Evolutionary conservation across 2,113 vertebrate species (phyloP), one percentile per base, ranked within the genome.

Genomic region (Natator depressus): DNA sequence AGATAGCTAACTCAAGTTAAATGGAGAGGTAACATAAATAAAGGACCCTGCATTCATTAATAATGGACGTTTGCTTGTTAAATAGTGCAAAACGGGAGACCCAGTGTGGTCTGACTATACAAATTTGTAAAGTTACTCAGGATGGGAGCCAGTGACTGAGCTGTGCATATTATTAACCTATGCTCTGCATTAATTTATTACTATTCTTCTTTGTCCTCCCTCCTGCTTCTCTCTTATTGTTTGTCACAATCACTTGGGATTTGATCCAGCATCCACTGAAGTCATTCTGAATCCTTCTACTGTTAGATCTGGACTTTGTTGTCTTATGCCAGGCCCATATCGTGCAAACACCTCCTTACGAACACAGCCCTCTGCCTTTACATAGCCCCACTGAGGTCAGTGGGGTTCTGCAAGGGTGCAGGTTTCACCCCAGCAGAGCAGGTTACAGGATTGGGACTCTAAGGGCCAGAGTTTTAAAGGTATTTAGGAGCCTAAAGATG

Each of bases 1-100:
- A 24, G 47, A 4, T 89, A 76, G 87, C 42, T 57, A 57, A 49
- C 29, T 4, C n/a, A 11, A 95, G 35, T 20, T 24, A 86, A 92
- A 81, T 22, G 91, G 55, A 76, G 90, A 81, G 27, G 12, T 42
- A 93, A 55, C 93, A 80, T 82, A 89, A 85, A 55, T 93, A 82
- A 84, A 89, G 17, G 6, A 83, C 13, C 29, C 35, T 88, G n/a
- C 2, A 13, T 6, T 83, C 51, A 55, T 47, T 35, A 90, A 13
- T 81, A 55, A n/a, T 10, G 72, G 54, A 89, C 9, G 1, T 78
- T 91, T 93, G 22, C 54, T 59, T 82, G 50, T 79, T 62, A 85
- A 88, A 20, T 17, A 84, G 72, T 51, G 12, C 0, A 0, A 76
- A 25, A 62, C n/a, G 75, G 19, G 25, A 93, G 87, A 50, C 89